Evolutionary conservation across 2,113 vertebrate genomes (phyloP).

Genomic region (Gasterosteus nipponicus): DNA sequence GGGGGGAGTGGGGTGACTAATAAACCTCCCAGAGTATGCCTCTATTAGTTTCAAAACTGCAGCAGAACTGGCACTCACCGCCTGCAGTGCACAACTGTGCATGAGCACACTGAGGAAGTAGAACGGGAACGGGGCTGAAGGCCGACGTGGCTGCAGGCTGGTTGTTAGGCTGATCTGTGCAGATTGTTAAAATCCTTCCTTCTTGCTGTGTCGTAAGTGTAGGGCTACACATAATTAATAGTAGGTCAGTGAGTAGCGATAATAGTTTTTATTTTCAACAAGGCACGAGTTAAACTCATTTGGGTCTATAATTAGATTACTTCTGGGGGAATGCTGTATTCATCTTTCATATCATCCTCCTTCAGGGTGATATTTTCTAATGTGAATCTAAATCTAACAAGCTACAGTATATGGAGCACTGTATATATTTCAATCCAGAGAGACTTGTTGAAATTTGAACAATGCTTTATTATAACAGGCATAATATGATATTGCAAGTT

Average conservation of each 20-base stretch:
- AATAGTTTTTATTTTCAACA: conserved; percentile 7
- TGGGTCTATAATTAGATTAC: conserved; percentile 37
- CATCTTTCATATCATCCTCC: conserved; percentile 37
- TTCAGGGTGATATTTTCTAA: conserved; percentile 12
- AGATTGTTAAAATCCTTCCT: conserved; percentile 13
- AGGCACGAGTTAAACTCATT: conserved; percentile 38
- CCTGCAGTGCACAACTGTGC: conserved; percentile 63
- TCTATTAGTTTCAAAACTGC: conserved; percentile 69
- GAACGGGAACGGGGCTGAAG: conserved; percentile 29
- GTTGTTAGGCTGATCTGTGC: conserved; percentile 28
- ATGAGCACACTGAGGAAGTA: conserved; percentile 41
- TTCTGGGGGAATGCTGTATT: conserved; percentile 31
- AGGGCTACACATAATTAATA: neutral
- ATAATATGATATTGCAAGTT: too few relatives aligned
- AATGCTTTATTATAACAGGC: too few relatives aligned
- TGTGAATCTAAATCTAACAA: conserved; percentile 10
- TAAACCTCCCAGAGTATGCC: conserved; percentile 70
- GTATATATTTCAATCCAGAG: neutral
- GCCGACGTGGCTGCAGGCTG: conserved; percentile 28
- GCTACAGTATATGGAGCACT: neutral
- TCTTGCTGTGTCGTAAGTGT: neutral
- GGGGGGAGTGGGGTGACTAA: conserved; percentile 38
- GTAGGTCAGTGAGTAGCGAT: neutral
- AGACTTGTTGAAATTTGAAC: too few relatives aligned
- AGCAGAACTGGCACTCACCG: conserved; percentile 57